Evolutionary conservation across 2,888 invertebrate species (phyloP).

Genomic region (Hirtodrosophila alboralis): DNA sequence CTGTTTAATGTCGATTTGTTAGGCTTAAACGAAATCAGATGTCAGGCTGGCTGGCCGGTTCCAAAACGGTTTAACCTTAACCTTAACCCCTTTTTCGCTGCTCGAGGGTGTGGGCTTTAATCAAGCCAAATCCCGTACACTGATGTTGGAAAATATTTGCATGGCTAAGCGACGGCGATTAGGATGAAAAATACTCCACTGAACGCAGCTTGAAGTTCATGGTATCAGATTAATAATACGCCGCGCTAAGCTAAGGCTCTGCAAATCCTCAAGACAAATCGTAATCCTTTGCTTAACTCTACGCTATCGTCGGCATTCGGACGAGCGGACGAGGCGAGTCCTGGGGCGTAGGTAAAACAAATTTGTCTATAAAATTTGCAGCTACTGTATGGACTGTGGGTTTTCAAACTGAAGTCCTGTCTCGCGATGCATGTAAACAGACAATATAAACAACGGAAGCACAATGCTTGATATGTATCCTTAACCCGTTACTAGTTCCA

Average conservation of each 20-base stretch:
- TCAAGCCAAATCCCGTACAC: constrained; percentile 55
- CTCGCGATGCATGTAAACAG: constrained; percentile 55
- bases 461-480: constrained; percentile 26
- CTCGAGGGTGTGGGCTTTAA: constrained; percentile 36
- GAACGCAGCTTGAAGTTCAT: constrained; percentile 47
- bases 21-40: constrained; percentile 63
- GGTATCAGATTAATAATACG: constrained; percentile 74
- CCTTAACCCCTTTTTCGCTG: constrained; percentile 13
- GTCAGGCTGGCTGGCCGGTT: constrained; percentile 41
- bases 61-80: constrained; percentile 31
- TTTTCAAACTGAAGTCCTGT: not conserved
- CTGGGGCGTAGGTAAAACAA: constrained; percentile 78
- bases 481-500: constrained; percentile 55
- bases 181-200: constrained; percentile 41
- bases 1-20: constrained; percentile 12
- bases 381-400: constrained; percentile 71
- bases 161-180: constrained; percentile 76
- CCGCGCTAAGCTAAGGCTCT: constrained; percentile 66
- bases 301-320: constrained; percentile 50
- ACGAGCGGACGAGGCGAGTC: constrained; percentile 23
- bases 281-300: constrained; percentile 76
- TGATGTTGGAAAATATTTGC: constrained; percentile 77
- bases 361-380: constrained; percentile 76
- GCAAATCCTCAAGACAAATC: constrained; percentile 40
- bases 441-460: constrained; percentile 76